Evolutionary conservation across 2,888 invertebrate species (phyloP).

Genomic region (Marasmarcha lunaedactyla): DNA sequence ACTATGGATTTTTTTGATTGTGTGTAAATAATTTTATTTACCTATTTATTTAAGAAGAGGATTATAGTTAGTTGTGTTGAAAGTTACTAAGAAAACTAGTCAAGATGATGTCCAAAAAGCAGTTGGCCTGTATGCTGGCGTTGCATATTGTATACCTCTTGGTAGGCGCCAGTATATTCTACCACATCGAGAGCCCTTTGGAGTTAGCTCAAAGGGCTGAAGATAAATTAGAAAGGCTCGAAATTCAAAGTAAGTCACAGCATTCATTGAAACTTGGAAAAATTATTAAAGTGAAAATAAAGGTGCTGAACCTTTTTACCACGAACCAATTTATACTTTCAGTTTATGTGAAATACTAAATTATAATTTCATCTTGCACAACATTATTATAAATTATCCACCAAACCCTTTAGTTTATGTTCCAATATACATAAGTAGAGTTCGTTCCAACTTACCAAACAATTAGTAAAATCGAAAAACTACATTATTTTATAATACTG

Average conservation of each 20-base stretch:
- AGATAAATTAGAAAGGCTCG: constrained; percentile 72
- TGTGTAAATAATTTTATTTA: constrained; percentile 2
- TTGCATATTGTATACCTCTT: constrained; percentile 82
- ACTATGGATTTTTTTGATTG: constrained; percentile 34
- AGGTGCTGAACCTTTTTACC: too few species aligned
- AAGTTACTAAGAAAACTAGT: constrained; percentile 27
- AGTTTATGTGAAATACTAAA: too few species aligned
- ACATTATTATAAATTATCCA: too few species aligned
- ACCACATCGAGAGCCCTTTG: constrained; percentile 81
- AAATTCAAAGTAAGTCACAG: constrained; percentile 77
- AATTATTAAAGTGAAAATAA: constrained; percentile 8
- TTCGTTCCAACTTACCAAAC: too few species aligned
- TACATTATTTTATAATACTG: too few species aligned
- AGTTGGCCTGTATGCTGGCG: constrained; percentile 80
- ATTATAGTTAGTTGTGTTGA: constrained; percentile 14
- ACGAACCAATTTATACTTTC: not conserved
- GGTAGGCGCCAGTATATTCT: constrained; percentile 88
- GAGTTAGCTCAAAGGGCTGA: constrained; percentile 73
- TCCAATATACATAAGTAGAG: too few species aligned
- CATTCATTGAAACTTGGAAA: constrained; percentile 8
- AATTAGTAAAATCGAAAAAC: too few species aligned
- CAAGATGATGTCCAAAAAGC: constrained; percentile 84
- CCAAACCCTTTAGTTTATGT: too few species aligned
- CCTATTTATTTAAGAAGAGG: constrained; percentile 15
- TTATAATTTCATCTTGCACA: too few species aligned